Evolutionary conservation across 2,888 invertebrate species (phyloP), one percentile per base, ranked within the genome.

Genomic region (Bellardia bayeri): DNA sequence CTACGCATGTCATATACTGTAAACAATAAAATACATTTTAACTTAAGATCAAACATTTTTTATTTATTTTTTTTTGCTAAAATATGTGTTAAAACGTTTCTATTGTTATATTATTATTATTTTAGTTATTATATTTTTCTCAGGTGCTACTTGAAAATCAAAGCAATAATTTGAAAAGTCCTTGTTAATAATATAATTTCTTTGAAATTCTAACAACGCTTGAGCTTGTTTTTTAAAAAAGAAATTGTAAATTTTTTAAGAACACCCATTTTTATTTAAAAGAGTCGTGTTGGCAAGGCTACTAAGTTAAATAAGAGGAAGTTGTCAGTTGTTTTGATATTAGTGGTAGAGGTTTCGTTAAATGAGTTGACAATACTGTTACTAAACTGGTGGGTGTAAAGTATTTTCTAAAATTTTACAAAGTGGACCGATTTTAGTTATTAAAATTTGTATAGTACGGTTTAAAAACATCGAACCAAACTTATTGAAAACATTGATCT

Each of bases 41-140:
- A 30, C 30, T 42, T 64, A 13, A 51, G 23, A 37, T 54, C 54
- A 66, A 54, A n/a, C 7, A 13, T 1, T 58, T 58, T 33, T 58
- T 30, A 3, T 14, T 16, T 49, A 42, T 16, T 64, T 16, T 64
- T 16, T 11, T 58, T 5, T 13, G 11, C 58, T 30, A 11, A 30
- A 58, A 75, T 33, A 64, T 30, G 33, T 23, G 9, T 30, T 8
- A 7, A 40, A 30, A 74, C 30, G 45, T 58, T 45, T 23, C 40
- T 23, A 66, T 78, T 66, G 40, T 76, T 66, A 16, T 45, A 9
- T 45, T 23, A 23, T 8, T 40, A 76, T 14, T 54, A n/a, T n/a
- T 3, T 40, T 54, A n/a, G 45, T 23, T 61, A 5, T 45, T 33
- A 2, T 45, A 51, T 64, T 14, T n/a, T 40, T 40, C 3, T 64